A percentile compares a stretch with the other conserved stretches of the same genome.
Evolutionary conservation across 2,888 invertebrate species (phyloP).

Genomic region (Chrysolina americana): DNA sequence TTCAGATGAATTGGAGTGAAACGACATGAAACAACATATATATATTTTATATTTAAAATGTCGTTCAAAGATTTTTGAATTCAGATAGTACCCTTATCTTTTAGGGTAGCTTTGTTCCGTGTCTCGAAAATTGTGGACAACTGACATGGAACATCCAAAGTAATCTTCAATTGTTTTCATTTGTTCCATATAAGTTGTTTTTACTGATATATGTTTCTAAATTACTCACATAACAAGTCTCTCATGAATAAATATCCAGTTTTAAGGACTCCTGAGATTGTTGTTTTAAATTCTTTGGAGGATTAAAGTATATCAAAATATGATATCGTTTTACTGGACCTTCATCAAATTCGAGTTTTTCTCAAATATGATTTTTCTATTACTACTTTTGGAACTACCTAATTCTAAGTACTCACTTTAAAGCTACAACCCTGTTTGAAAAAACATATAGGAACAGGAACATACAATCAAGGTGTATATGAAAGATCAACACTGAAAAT

Average conservation of each 20-base stretch:
- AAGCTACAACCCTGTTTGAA: constrained; percentile 20
- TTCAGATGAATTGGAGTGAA: background rate
- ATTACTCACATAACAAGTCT: constrained; percentile 15
- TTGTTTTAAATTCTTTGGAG: background rate
- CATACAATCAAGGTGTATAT: background rate
- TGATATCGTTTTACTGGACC: background rate
- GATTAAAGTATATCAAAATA: background rate
- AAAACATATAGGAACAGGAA: background rate
- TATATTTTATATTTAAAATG: background rate
- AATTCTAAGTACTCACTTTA: constrained; percentile 5
- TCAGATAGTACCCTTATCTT: no score
- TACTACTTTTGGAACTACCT: background rate
- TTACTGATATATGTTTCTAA: background rate
- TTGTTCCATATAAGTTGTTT: background rate
- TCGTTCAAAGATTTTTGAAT: no score
- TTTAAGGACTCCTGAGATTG: background rate
- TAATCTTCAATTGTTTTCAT: no score
- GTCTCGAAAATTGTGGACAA: background rate
- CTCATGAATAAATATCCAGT: background rate
- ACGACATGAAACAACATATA: background rate
- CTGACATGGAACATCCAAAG: background rate
- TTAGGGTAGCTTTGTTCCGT: no score
- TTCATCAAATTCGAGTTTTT: background rate
- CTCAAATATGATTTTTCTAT: background rate
- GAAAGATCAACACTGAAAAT: no score